phyloP scores from a whole-genome alignment of 1,140 invertebrate genomes.

The Sinella curviseta region DNA sequence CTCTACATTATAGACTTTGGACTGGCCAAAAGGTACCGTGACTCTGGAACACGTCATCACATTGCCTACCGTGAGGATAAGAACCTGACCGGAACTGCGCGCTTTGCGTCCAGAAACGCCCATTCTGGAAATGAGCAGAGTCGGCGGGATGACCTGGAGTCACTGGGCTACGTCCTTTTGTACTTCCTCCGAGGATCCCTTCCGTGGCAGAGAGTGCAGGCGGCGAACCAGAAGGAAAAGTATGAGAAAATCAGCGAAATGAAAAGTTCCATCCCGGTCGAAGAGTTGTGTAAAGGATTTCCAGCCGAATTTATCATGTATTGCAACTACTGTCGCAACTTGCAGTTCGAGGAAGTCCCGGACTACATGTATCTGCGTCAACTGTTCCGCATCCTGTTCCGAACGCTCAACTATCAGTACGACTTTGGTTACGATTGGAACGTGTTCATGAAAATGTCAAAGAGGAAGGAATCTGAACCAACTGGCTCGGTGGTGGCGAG shows the following conservation, averaged over 20 bases:
- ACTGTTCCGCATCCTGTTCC: too few relatives aligned
- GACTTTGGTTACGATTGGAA: conserved; percentile 71
- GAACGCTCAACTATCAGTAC: conserved; percentile 66
- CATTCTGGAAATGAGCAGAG: conserved; percentile 21
- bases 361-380: conserved; percentile 66
- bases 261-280: conserved; percentile 62
- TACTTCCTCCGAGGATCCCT: conserved; percentile 63
- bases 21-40: conserved; percentile 66
- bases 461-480: too few relatives aligned
- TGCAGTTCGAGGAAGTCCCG: conserved; percentile 67
- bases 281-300: conserved; percentile 61
- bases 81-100: too few relatives aligned
- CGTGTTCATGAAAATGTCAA: too few relatives aligned
- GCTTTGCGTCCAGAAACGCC: not conserved
- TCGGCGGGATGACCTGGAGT: conserved; percentile 58
- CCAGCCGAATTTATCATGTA: conserved; percentile 70
- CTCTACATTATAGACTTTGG: conserved; percentile 67
- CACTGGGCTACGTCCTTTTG: conserved; percentile 65
- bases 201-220: conserved; percentile 64
- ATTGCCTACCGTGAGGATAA: conserved; percentile 1
- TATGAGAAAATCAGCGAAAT: conserved; percentile 68
- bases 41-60: conserved; percentile 54
- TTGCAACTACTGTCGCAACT: conserved; percentile 65
- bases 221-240: conserved; percentile 63
- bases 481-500: too few relatives aligned